Evolutionary conservation across 1,140 invertebrate genomes (phyloP).

Genomic region (Drosophila navojoa): DNA sequence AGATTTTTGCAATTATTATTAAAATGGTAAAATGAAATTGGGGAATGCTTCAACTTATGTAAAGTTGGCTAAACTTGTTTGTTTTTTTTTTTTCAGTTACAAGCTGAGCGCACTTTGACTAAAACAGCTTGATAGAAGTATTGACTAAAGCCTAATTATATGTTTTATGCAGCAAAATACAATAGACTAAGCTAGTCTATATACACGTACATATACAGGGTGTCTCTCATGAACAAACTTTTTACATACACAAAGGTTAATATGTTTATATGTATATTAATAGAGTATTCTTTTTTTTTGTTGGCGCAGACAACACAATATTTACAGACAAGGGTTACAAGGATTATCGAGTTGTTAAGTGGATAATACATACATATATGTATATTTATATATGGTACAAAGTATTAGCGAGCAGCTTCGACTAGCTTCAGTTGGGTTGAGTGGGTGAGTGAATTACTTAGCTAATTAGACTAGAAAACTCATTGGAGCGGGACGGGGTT

Average conservation of each 20-base stretch:
- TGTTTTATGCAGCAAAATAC: constrained; percentile 50
- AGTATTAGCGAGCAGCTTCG: constrained; percentile 54
- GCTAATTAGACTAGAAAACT: constrained; percentile 36
- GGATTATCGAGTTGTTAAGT: constrained; percentile 41
- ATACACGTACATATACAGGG: constrained; percentile 60
- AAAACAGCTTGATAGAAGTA: constrained; percentile 43
- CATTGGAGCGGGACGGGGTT: neutral
- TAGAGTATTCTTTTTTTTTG: neutral
- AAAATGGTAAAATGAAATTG: neutral
- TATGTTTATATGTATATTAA: constrained; percentile 8
- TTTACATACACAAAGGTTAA: constrained; percentile 55
- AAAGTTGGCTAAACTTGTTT: constrained; percentile 30
- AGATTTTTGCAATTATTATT: constrained; percentile 42
- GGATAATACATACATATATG: constrained; percentile 41
- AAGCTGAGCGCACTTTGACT: constrained; percentile 37
- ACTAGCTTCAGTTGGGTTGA: neutral
- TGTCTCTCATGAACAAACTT: constrained; percentile 62
- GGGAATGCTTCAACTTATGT: constrained; percentile 4
- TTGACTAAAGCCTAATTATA: constrained; percentile 64
- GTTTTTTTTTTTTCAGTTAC: no score
- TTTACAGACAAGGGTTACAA: constrained; percentile 62
- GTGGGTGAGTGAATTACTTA: constrained; percentile 8
- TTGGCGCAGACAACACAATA: constrained; percentile 57
- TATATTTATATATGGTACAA: constrained; percentile 48
- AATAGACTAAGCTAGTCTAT: constrained; percentile 64